phyloP scores from a whole-genome alignment of 2,113 vertebrate species.

The Ceyx cyanopectus region DNA sequence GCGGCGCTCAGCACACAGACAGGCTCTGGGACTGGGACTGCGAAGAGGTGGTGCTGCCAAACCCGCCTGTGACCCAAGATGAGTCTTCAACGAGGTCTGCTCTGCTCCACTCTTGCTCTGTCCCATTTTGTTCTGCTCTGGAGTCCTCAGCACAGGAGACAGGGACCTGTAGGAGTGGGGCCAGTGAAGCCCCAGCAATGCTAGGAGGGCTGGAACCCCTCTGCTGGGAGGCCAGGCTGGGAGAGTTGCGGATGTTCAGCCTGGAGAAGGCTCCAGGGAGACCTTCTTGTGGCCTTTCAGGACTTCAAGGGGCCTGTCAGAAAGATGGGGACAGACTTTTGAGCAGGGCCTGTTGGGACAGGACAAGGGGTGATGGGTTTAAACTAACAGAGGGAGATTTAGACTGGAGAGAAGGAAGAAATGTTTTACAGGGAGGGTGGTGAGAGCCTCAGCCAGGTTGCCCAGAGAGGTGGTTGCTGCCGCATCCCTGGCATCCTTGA shows the following conservation, averaged over 20 bases:
- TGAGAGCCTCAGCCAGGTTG: background rate
- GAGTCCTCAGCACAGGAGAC: background rate
- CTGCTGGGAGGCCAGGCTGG: no score
- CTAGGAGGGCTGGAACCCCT: no score
- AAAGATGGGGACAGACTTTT: no score
- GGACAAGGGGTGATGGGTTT: no score
- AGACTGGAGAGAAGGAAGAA: background rate
- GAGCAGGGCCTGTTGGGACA: no score
- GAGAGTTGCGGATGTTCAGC: no score
- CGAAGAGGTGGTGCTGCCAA: background rate
- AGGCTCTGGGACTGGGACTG: background rate
- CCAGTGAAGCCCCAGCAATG: no score
- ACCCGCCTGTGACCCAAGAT: background rate
- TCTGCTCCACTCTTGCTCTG: no score
- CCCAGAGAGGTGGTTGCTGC: background rate
- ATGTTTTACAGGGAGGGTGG: background rate
- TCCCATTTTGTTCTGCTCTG: background rate
- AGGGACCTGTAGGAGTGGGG: background rate
- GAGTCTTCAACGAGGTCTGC: background rate
- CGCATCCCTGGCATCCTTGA: background rate
- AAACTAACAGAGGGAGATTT: background rate
- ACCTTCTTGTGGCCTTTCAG: no score
- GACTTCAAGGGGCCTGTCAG: no score
- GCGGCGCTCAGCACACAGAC: accelerated
- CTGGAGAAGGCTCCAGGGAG: no score